Evolutionary conservation across 2,888 invertebrate species (phyloP).

Genomic region (Eutolmus rufibarbis): DNA sequence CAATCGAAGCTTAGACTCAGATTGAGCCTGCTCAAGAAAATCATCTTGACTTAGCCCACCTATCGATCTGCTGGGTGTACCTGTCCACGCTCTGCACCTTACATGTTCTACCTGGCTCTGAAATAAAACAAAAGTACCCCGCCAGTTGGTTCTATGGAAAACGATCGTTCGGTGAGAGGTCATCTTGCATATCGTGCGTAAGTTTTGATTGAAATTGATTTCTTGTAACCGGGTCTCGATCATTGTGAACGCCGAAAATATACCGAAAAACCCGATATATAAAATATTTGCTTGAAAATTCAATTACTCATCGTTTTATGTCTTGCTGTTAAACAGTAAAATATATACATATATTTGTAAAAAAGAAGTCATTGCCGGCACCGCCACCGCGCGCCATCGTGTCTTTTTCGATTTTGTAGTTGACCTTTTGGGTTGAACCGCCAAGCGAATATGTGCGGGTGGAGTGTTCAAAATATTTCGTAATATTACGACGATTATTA

Average conservation of each 20-base stretch:
- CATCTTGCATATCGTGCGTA: neutral
- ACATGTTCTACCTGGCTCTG: neutral
- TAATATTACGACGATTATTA: neutral
- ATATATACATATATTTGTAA: neutral
- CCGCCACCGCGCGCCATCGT: neutral
- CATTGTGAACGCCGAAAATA: neutral
- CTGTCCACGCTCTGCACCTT: neutral
- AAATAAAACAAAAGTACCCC: neutral
- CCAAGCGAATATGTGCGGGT: neutral
- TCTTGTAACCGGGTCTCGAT: neutral
- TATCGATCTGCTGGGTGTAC: neutral
- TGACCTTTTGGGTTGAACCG: slow-evolving; percentile 2
- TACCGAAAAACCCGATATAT: neutral
- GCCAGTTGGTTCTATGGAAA: neutral
- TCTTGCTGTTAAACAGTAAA: neutral
- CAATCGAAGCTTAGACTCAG: slow-evolving; percentile 11
- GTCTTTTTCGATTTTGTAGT: neutral
- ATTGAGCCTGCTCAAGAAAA: neutral
- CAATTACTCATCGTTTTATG: slow-evolving; percentile 9
- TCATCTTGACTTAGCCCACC: slow-evolving; percentile 5
- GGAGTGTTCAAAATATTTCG: neutral
- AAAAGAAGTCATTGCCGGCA: neutral
- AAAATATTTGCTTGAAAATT: neutral
- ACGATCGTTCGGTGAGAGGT: neutral
- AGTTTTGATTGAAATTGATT: neutral